These are phyloP conservation scores for Tyria jacobaeae DNA, from an alignment of 2,888 invertebrate species.

Conservation along the genomic window DNA sequence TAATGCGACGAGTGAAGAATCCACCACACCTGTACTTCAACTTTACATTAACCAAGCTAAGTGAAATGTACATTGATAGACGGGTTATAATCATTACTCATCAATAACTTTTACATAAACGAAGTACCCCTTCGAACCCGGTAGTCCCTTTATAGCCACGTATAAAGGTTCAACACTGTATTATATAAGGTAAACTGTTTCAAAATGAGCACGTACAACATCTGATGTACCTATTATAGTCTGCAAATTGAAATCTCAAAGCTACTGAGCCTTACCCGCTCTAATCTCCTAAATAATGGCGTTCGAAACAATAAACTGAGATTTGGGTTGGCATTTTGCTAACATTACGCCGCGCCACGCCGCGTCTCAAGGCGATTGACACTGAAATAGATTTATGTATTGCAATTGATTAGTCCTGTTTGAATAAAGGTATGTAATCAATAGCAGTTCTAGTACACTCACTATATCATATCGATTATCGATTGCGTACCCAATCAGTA, in stretches of 20 bases:
- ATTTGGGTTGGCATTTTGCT: conserved; percentile 71
- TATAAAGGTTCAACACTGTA: conserved; percentile 31
- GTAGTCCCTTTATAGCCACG: conserved; percentile 6
- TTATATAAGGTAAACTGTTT: conserved; percentile 38
- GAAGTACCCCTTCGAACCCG: conserved; percentile 4
- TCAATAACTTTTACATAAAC: conserved; percentile 22
- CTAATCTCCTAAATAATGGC: conserved; percentile 76
- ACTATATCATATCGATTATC: no score
- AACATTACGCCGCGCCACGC: conserved; percentile 45
- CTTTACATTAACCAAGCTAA: not conserved
- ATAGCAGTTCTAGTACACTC: not conserved
- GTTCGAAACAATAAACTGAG: conserved; percentile 75
- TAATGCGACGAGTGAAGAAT: no score
- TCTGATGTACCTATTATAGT: conserved; percentile 56
- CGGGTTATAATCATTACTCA: not conserved
- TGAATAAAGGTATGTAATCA: not conserved
- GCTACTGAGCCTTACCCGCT: conserved; percentile 53
- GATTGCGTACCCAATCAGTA: no score
- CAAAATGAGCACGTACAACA: conserved; percentile 47
- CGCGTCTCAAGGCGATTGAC: conserved; percentile 1
- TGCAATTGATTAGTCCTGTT: conserved; percentile 8
- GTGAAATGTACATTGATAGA: not conserved
- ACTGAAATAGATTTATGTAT: conserved; percentile 8
- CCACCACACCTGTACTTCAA: no score
- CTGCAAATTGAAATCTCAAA: conserved; percentile 73